Conservation (phyloP, 2,113 vertebrate species). For the Ammodytes marinus region DNA sequence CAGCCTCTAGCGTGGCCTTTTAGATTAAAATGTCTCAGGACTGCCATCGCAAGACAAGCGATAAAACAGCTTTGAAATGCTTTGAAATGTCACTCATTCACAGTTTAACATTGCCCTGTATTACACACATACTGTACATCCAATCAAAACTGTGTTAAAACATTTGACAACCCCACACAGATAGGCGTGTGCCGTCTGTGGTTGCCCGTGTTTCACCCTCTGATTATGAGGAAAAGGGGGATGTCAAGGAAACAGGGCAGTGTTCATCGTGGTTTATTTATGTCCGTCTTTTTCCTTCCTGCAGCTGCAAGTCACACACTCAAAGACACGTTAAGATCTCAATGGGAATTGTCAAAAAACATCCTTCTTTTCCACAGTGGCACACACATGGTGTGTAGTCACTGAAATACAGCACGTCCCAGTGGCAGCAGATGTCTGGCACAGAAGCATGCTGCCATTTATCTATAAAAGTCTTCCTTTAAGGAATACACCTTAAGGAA, state of each 20-base stretch:
- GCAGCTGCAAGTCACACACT: conserved; percentile 27
- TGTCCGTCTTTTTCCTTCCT: conserved; percentile 44
- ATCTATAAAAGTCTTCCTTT: not conserved
- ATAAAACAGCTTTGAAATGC: conserved; percentile 5
- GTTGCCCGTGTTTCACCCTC: conserved; percentile 26
- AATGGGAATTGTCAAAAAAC: conserved; percentile 31
- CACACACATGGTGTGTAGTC: conserved; percentile 11
- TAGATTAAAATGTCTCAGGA: conserved; percentile 40
- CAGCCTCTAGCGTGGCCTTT: conserved; percentile 14
- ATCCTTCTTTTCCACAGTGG: not conserved
- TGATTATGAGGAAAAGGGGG: conserved; percentile 33
- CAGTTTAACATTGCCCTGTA: not conserved
- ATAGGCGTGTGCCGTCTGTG: not conserved
- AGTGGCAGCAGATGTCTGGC: conserved; percentile 19
- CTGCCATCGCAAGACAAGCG: conserved; percentile 13
- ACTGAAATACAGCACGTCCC: conserved; percentile 2
- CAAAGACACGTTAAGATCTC: conserved; percentile 16
- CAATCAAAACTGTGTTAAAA: not conserved
- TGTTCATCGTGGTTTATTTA: conserved; percentile 61
- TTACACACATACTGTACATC: not conserved
- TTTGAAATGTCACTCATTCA: not conserved
- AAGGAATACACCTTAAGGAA: not conserved
- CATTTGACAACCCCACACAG: not conserved
- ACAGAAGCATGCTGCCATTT: not conserved
- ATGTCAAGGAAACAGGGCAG: conserved; percentile 37